phyloP scores from a whole-genome alignment of 2,113 vertebrate species.

The Cyphomyrus plagiostoma region DNA sequence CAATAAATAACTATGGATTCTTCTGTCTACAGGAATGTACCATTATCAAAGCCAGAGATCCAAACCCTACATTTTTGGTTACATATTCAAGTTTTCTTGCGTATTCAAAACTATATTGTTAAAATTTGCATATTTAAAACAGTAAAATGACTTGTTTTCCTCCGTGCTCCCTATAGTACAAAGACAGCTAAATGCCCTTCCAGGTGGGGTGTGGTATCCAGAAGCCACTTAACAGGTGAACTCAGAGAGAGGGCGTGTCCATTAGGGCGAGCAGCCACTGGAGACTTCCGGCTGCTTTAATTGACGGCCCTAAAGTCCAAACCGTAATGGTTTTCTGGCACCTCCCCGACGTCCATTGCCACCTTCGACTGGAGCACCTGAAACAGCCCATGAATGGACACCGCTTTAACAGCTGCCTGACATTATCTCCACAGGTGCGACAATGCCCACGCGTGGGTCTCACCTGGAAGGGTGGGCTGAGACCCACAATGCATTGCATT shows the following conservation, averaged over 20 bases:
- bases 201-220: background rate
- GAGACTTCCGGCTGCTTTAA: slow-evolving; percentile 15
- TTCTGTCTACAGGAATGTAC: background rate
- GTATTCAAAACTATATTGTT: background rate
- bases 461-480: slow-evolving; percentile 85
- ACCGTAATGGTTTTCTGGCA: slow-evolving; percentile 40
- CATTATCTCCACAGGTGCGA: background rate
- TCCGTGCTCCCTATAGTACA: background rate
- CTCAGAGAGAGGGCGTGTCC: background rate
- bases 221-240: background rate
- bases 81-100: background rate
- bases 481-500: slow-evolving; percentile 75
- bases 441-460: slow-evolving; percentile 16
- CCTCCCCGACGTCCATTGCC: slow-evolving; percentile 50
- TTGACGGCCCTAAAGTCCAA: slow-evolving; percentile 34
- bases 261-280: background rate
- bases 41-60: background rate
- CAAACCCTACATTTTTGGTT: background rate
- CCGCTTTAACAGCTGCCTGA: background rate
- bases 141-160: background rate
- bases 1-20: background rate
- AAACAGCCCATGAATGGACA: slow-evolving; percentile 11
- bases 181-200: background rate
- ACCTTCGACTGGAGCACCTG: slow-evolving; percentile 59
- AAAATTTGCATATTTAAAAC: slow-evolving; percentile 3